Conservation (phyloP, 2,888 invertebrate genomes). For the Aspidiotus rigidus region DNA sequence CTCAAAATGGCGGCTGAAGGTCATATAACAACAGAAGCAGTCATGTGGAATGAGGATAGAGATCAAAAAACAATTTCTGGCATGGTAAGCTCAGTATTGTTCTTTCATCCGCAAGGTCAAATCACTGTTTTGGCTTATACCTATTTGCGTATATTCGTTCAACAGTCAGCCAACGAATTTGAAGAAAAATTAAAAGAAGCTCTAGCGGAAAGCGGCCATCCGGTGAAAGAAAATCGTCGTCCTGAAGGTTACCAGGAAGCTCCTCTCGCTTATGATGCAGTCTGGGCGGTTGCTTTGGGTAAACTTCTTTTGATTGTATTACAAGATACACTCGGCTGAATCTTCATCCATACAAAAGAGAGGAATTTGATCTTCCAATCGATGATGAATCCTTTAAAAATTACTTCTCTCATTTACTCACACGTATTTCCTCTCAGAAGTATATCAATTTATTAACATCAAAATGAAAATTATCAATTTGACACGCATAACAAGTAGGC, state of each 20-base stretch:
- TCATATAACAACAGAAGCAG: constrained; percentile 94
- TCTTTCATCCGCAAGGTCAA: too few species aligned
- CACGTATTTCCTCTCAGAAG: too few species aligned
- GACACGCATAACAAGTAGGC: too few species aligned
- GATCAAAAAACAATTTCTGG: constrained; percentile 88
- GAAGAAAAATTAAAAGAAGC: constrained; percentile 72
- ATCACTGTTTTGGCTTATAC: too few species aligned
- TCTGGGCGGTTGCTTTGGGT: constrained; percentile 97
- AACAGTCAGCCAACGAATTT: constrained; percentile 76
- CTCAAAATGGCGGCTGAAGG: constrained; percentile 93
- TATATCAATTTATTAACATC: too few species aligned
- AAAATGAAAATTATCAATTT: too few species aligned
- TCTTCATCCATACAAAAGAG: neutral
- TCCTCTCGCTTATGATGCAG: constrained; percentile 96
- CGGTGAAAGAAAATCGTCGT: constrained; percentile 74
- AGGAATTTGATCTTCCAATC: too few species aligned
- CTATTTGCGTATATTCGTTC: neutral
- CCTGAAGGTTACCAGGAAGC: constrained; percentile 96
- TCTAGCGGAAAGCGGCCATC: constrained; percentile 69
- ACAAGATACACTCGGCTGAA: neutral
- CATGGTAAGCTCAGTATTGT: constrained; percentile 50
- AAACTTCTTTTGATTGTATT: constrained; percentile 38
- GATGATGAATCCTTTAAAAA: too few species aligned
- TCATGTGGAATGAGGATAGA: constrained; percentile 94
- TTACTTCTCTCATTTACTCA: too few species aligned